Conservation (phyloP, 2,113 vertebrate species). For the Acinonyx jubatus region DNA sequence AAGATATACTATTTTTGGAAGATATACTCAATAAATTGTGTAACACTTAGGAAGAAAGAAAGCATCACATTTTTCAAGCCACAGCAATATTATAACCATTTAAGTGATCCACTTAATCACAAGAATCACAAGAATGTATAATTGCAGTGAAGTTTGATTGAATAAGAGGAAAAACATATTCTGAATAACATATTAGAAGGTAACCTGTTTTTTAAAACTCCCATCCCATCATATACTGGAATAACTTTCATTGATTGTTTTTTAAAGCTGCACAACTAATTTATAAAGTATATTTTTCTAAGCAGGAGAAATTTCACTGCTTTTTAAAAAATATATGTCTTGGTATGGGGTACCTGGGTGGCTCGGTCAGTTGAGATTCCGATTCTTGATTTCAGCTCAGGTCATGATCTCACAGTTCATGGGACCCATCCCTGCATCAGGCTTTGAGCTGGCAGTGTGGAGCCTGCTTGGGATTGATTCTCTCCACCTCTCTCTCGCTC, state of each 20-base stretch:
- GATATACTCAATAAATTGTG: background rate
- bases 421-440: no score
- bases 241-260: background rate
- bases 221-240: background rate
- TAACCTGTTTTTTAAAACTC: background rate
- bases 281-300: background rate
- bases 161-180: background rate
- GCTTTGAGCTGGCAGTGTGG: no score
- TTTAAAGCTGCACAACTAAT: background rate
- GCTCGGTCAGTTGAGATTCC: no score
- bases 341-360: background rate
- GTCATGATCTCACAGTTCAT: no score
- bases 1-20: background rate
- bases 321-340: background rate
- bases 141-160: background rate
- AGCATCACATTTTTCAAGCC: background rate
- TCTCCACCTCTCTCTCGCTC: no score
- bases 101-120: background rate
- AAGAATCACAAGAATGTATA: background rate
- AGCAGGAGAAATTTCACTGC: background rate
- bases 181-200: background rate
- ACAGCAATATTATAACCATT: background rate
- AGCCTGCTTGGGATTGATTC: no score
- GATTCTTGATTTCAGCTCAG: no score
- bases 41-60: background rate